phyloP scores from a whole-genome alignment of 64 coral and sea anemone genomes.

The Catalaphyllia jardinei region DNA sequence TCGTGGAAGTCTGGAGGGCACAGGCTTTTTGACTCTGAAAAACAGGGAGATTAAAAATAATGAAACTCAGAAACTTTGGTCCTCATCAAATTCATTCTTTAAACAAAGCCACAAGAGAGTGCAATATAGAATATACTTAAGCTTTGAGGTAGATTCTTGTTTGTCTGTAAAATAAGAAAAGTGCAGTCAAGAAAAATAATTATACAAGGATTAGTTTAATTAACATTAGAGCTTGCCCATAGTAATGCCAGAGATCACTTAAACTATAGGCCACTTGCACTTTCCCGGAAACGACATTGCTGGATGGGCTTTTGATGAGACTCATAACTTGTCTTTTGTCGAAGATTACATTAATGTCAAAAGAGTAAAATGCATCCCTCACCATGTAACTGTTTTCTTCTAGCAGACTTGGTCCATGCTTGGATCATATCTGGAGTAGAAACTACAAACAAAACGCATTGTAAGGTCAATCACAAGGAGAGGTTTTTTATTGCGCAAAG shows the following conservation, averaged over 20 bases:
- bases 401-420: constrained; percentile 50
- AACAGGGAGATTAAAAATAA: not conserved
- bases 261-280: too few relatives aligned
- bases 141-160: not conserved
- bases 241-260: too few relatives aligned
- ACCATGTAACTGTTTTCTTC: constrained; percentile 29
- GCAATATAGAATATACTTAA: not conserved
- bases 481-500: too few relatives aligned
- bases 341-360: too few relatives aligned
- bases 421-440: constrained; percentile 65
- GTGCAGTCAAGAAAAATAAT: too few relatives aligned
- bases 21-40: not conserved
- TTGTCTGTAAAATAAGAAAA: constrained; percentile 1
- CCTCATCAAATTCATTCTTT: not conserved
- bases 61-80: not conserved
- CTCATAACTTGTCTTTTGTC: not conserved
- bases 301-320: not conserved
- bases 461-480: too few relatives aligned
- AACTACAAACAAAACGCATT: constrained; percentile 3
- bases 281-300: too few relatives aligned
- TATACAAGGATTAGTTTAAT: too few relatives aligned
- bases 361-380: not conserved
- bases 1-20: constrained; percentile 19
- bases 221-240: too few relatives aligned
- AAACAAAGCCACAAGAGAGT: not conserved